Percentiles rank a stretch among this genome's conserved stretches.
Conservation (phyloP, 1,140 invertebrate genomes). For the Leptopilina clavipes region DNA sequence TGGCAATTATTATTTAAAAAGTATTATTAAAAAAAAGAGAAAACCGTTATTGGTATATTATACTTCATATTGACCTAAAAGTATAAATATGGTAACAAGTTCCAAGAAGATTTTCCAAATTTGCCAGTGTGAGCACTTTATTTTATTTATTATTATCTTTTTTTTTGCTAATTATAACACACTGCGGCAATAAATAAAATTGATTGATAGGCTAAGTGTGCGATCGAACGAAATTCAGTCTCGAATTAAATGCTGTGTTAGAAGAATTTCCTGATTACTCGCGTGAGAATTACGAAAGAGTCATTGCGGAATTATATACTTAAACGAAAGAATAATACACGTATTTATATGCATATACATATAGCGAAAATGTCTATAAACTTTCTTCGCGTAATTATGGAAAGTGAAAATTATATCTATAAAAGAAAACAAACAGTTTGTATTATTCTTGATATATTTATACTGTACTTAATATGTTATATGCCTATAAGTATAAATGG, state of each 20-base stretch:
- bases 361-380: not conserved
- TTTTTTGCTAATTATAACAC: not conserved
- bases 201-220: not conserved
- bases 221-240: not conserved
- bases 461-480: too few species aligned
- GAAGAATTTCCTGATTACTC: not conserved
- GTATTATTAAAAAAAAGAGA: too few species aligned
- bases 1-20: too few species aligned
- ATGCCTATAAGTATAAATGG: not conserved
- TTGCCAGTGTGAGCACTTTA: not conserved
- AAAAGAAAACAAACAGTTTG: not conserved
- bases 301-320: not conserved
- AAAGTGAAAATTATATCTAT: not conserved
- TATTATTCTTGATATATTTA: not conserved
- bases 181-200: not conserved
- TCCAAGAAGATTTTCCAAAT: slow-evolving; percentile 1
- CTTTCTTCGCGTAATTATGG: slow-evolving; percentile 4
- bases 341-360: too few species aligned
- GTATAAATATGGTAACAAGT: slow-evolving; percentile 35
- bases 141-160: not conserved
- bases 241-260: not conserved
- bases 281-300: not conserved
- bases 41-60: too few species aligned
- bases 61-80: too few species aligned
- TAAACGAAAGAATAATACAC: not conserved